Conservation (phyloP, 2,113 vertebrate genomes). For the Takifugu flavidus region DNA sequence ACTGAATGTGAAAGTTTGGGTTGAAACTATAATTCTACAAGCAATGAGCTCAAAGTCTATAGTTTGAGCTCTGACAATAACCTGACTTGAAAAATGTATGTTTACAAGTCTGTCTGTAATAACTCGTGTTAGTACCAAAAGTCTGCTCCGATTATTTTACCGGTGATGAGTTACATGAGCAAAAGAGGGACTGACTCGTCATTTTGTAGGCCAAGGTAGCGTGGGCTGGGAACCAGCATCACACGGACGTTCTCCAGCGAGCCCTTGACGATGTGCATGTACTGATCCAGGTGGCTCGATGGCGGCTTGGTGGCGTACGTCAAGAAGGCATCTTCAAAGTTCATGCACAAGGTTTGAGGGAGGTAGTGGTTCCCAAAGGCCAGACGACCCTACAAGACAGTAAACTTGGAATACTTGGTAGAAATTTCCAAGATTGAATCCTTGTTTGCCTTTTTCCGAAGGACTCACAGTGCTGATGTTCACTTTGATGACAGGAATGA, state of each 20-base stretch:
- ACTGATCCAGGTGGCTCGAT: constrained; percentile 95
- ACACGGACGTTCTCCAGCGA: constrained; percentile 96
- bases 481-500: constrained; percentile 97
- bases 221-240: constrained; percentile 95
- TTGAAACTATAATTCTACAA: too few relatives aligned
- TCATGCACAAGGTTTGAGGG: constrained; percentile 93
- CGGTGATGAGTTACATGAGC: background rate
- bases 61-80: too few relatives aligned
- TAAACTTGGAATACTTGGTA: too few relatives aligned
- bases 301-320: constrained; percentile 98
- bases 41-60: too few relatives aligned
- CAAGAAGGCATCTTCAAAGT: constrained; percentile 95
- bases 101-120: constrained; percentile 18
- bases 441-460: background rate
- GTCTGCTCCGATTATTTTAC: constrained; percentile 1
- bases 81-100: background rate
- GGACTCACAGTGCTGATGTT: constrained; percentile 95
- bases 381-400: constrained; percentile 82
- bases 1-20: too few relatives aligned
- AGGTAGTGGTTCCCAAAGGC: constrained; percentile 97
- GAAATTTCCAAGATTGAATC: background rate
- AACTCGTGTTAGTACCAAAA: constrained; percentile 2
- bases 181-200: constrained; percentile 85
- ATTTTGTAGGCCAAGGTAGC: constrained; percentile 92
- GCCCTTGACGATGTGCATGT: constrained; percentile 98